Evolutionary conservation across 2,113 vertebrate genomes (phyloP), one percentile per base, ranked within the genome.

Genomic region (Scophthalmus maximus): DNA sequence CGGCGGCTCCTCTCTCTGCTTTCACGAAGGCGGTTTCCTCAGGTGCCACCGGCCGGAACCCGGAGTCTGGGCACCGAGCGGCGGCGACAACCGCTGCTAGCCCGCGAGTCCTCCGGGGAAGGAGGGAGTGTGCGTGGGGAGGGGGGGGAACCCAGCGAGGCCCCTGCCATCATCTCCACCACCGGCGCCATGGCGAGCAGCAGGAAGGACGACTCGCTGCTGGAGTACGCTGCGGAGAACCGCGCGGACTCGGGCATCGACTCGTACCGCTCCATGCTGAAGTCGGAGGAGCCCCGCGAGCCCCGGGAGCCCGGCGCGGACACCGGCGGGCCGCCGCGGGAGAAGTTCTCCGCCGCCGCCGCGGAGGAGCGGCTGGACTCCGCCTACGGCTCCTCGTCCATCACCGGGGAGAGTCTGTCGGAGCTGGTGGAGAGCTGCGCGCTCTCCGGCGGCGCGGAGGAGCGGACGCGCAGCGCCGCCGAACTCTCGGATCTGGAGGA

Each of bases 341-440:
- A 94, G 71, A 93, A 93, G 80, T 70, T 87, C 1, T 59, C 65
- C 23, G 4, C 38, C 9, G 38, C 32, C 5, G 4, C n/a, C 57
- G 81, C 1, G n/a, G 94, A 93, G 4, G 94, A 94, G 46, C 86
- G 92, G 6, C 36, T 94, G 82, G 94, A 94, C 73, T 94, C 94
- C 1, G 89, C 92, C 0, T 94, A 94, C 44, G 80, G 70, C n/a
- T 94, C 94, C 22, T 87, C 93, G 18, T 93, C 93, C 10, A 57
- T 94, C 59, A 91, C 87, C 10, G 83, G 87, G 52, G 93, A 94
- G 1, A 93, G 91, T 49, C 76, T 94, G 68, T 67, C 77, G 6
- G 92, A 91, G 5, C 72, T 92, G 2, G 83, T 94, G 12, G 51
- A 27, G 5, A 66, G 27, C n/a, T 93, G 87, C 74, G 67, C 23